Conservation (phyloP, 1,140 invertebrate genomes). For the Nixonia krombeini region DNA sequence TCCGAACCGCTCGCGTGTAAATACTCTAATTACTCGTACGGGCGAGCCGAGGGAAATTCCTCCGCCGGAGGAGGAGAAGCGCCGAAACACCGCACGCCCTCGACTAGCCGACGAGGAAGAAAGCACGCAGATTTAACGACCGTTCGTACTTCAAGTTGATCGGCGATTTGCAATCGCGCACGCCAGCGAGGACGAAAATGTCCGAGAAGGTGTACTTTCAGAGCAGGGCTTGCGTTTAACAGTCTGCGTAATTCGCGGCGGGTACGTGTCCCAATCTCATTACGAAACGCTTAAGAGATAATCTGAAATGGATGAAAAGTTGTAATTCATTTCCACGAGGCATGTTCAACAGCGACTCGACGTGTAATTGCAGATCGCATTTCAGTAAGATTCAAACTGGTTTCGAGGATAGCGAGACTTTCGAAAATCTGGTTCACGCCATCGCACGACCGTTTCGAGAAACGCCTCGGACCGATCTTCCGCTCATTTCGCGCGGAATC, state of each 20-base stretch:
- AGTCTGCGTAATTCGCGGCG: too few species aligned
- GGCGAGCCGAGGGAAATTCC: constrained; percentile 2
- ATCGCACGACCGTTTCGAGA: constrained; percentile 22
- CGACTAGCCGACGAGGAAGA: too few species aligned
- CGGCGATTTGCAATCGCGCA: too few species aligned
- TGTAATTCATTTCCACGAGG: constrained; percentile 44
- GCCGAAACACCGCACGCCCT: too few species aligned
- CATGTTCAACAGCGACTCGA: constrained; percentile 29
- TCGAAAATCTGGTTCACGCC: constrained; percentile 54
- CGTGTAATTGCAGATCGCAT: constrained; percentile 42
- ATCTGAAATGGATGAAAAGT: constrained; percentile 45
- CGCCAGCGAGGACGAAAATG: too few species aligned
- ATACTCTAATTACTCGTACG: constrained; percentile 1
- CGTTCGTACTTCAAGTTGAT: too few species aligned
- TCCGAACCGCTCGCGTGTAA: constrained; percentile 13
- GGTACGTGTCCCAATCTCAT: constrained; percentile 27
- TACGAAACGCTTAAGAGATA: too few species aligned
- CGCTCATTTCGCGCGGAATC: too few species aligned
- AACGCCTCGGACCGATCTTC: too few species aligned
- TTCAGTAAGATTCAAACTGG: constrained; percentile 49
- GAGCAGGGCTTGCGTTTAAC: too few species aligned
- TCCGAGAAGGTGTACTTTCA: too few species aligned
- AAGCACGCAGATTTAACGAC: too few species aligned
- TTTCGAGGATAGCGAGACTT: constrained; percentile 43
- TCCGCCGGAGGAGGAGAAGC: not conserved